Percentiles rank a stretch among this genome's conserved stretches.
These are phyloP conservation scores for Diplogasteroides magnus DNA, from an alignment of 1,140 invertebrate species.

Conservation along the genomic window DNA sequence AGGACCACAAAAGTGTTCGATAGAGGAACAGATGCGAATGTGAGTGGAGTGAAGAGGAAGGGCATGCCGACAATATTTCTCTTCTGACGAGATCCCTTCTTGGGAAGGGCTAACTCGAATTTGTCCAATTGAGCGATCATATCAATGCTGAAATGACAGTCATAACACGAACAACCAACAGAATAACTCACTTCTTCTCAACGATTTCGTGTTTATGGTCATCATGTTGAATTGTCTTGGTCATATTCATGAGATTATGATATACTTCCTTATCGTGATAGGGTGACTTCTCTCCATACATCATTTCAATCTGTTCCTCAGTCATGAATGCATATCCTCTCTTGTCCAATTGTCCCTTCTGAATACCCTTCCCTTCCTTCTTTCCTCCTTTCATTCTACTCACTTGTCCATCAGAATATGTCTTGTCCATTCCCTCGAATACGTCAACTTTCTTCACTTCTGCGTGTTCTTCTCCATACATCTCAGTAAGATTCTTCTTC, in stretches of 20 bases:
- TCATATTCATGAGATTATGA: constrained; percentile 18
- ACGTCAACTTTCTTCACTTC: constrained; percentile 44
- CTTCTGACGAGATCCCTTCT: constrained; percentile 8
- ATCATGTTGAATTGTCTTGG: constrained; percentile 17
- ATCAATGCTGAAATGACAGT: constrained; percentile 20
- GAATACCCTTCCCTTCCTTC: constrained; percentile 1
- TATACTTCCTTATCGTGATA: constrained; percentile 36
- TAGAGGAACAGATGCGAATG: constrained; percentile 21
- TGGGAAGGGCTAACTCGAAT: constrained; percentile 28
- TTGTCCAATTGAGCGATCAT: constrained; percentile 29
- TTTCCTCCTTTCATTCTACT: neutral
- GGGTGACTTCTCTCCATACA: constrained; percentile 46
- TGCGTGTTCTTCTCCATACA: constrained; percentile 39
- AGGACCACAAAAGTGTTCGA: constrained; percentile 28
- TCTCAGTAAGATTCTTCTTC: constrained; percentile 47
- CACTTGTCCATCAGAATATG: constrained; percentile 42
- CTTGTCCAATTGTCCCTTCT: constrained; percentile 42
- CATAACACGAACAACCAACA: neutral
- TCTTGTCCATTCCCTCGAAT: constrained; percentile 35
- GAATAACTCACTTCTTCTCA: constrained; percentile 26
- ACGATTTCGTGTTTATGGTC: constrained; percentile 19
- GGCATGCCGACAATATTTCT: constrained; percentile 39
- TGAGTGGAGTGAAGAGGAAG: constrained; percentile 33
- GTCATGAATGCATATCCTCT: constrained; percentile 42
- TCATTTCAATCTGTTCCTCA: constrained; percentile 37